These are phyloP conservation scores for Turdus rufiventris DNA, from an alignment of 2,113 vertebrate species.

Conservation along the genomic window DNA sequence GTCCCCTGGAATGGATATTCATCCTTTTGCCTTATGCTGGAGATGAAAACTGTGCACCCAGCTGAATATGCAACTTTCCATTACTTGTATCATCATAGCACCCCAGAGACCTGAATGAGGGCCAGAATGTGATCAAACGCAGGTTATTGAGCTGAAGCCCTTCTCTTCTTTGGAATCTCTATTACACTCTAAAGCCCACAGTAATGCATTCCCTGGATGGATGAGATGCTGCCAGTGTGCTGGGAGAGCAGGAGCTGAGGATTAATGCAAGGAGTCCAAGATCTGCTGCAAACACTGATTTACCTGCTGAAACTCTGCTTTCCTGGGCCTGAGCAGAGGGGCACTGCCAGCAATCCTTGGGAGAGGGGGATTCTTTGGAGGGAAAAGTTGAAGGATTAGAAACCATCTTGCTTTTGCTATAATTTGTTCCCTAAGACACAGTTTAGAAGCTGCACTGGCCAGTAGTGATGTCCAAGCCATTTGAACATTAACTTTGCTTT, in stretches of 20 bases:
- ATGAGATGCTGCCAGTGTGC: neutral
- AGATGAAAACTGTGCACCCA: neutral
- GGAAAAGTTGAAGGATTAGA: neutral
- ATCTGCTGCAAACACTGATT: neutral
- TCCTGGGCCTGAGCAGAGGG: neutral
- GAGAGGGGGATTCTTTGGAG: accelerated
- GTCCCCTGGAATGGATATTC: neutral
- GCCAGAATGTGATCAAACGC: neutral
- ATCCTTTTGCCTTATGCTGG: neutral
- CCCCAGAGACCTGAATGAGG: neutral
- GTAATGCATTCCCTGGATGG: neutral
- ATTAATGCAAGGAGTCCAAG: neutral
- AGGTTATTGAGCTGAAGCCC: neutral
- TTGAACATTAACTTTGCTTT: accelerated
- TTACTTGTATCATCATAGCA: neutral
- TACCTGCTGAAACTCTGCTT: neutral
- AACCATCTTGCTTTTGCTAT: neutral
- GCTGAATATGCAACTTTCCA: neutral
- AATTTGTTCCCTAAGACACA: neutral
- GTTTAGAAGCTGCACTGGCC: neutral
- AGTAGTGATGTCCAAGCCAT: accelerated
- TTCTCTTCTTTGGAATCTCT: neutral
- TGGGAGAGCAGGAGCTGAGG: neutral
- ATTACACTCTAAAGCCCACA: neutral
- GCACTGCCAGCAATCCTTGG: neutral